Evolutionary conservation across 2,797 vertebrate species (phyloP), one percentile per base, ranked within the genome.

Genomic region (Scyliorhinus canicula): DNA sequence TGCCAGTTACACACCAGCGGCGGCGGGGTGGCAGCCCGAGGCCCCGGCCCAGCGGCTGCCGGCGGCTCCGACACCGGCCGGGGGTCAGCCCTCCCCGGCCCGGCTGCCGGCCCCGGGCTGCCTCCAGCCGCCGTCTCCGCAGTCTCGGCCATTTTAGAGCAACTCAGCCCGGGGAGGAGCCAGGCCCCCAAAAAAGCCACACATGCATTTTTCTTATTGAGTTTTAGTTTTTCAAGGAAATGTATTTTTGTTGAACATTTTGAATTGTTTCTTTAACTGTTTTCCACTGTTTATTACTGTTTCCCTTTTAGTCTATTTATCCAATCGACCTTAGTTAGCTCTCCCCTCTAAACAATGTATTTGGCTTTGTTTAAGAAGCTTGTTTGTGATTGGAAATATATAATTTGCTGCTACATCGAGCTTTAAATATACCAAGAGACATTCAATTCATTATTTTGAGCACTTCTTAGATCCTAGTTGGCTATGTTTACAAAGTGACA

Each of bases 1-100:
- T 99, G 98, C 98, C 98, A 99, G 97, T 99, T 99, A 97, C 98
- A 98, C 21, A 47, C n/a, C 24, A 63, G 91, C 91, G 91, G 91
- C 2, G 55, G 31, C 4, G 60, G 77, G 0, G 31, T 26, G 11
- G 1, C 21, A 31, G 7, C 28, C 24, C n/a, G 14, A 16, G 65
- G 95, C n/a, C n/a, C n/a, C n/a, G n/a, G n/a, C 47, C 11, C 88
- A 0, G 95, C 55, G 50, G 52, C 60, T 74, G 21, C 85, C 50
- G 65, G 65, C 79, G 63, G 95, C 24, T 55, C 31, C 95, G 93
- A 95, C 77, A 28, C 50, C 50, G 52, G 26, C 50, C 12, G 26
- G 2, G 9, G 7, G 1, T 5, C 19, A 6, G 40, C 24, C 4
- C 47, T 21, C 0, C 79, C 85, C 31, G 85, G 50, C 26, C 35